These are phyloP conservation scores for Drosophila ananassae DNA, from an alignment of 1,140 invertebrate genomes.

Conservation along the genomic window DNA sequence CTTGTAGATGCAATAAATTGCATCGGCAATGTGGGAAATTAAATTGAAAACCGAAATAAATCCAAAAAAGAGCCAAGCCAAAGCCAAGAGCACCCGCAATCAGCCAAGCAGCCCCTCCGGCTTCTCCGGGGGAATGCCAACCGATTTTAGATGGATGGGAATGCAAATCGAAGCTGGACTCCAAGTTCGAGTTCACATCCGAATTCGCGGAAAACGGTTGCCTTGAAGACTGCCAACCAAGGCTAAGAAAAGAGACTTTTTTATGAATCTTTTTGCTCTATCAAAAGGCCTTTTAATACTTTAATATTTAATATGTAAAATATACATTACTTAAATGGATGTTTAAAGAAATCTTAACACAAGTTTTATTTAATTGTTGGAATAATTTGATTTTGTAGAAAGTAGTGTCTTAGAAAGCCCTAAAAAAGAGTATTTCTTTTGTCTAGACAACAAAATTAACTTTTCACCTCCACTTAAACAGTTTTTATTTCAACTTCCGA, in stretches of 20 bases:
- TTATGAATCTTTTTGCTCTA: neutral
- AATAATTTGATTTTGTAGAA: too few species aligned
- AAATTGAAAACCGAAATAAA: slow-evolving; percentile 23
- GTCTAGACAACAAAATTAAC: neutral
- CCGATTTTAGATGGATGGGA: slow-evolving; percentile 38
- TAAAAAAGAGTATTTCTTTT: neutral
- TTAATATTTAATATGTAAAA: neutral
- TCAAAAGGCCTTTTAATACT: neutral
- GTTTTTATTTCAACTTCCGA: slow-evolving; percentile 59
- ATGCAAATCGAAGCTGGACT: slow-evolving; percentile 48
- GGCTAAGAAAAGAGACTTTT: slow-evolving; percentile 19
- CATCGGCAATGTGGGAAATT: slow-evolving; percentile 54
- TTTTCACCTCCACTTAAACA: slow-evolving; percentile 33
- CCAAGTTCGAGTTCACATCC: slow-evolving; percentile 49
- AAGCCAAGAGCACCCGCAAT: slow-evolving; percentile 19
- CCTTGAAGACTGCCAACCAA: slow-evolving; percentile 32
- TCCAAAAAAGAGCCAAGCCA: slow-evolving; percentile 2
- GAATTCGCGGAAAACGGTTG: slow-evolving; percentile 9
- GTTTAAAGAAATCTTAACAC: neutral
- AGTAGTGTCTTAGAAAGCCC: too few species aligned
- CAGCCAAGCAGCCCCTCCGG: neutral
- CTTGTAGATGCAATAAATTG: slow-evolving; percentile 58
- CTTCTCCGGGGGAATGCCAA: slow-evolving; percentile 21
- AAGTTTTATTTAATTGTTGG: too few species aligned
- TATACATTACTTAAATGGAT: too few species aligned